These are phyloP conservation scores for Podarcis muralis DNA, from an alignment of 2,113 vertebrate species.

Conservation along the genomic window DNA sequence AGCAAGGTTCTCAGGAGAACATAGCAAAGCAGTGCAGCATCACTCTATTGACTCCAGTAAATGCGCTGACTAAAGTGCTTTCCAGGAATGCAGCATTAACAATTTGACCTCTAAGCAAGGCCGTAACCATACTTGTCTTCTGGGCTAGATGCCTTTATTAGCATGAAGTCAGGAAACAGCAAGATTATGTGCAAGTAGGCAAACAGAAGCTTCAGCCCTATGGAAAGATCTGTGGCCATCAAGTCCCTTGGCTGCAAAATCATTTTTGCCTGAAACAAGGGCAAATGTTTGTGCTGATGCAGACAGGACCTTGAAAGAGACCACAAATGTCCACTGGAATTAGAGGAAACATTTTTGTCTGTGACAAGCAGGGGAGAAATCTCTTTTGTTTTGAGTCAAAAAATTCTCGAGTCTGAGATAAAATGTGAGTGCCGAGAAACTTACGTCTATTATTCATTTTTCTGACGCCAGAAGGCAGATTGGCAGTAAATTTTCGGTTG, in stretches of 20 bases:
- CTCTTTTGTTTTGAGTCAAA: not conserved
- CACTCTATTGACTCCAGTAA: not conserved
- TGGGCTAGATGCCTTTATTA: slow-evolving; percentile 21
- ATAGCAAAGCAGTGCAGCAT: not conserved
- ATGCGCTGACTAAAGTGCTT: slow-evolving; percentile 14
- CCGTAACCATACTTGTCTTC: not conserved
- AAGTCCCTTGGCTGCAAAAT: slow-evolving; percentile 1
- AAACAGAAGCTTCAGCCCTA: slow-evolving; percentile 16
- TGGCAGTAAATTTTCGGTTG: slow-evolving; percentile 9
- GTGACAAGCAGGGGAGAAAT: not conserved
- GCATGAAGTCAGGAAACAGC: not conserved
- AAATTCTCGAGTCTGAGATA: not conserved
- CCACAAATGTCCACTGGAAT: slow-evolving; percentile 19
- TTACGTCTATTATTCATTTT: slow-evolving; percentile 39
- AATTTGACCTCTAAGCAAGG: slow-evolving; percentile 20
- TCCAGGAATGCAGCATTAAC: slow-evolving; percentile 28
- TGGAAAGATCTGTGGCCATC: not conserved
- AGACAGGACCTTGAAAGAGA: not conserved
- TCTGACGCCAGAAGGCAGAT: slow-evolving; percentile 1
- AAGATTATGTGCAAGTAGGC: not conserved
- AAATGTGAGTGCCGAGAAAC: not conserved
- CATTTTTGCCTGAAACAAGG: not conserved
- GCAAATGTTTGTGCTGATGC: not conserved
- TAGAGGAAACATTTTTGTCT: not conserved
- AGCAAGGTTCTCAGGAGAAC: slow-evolving; percentile 11